Evolutionary conservation across 1,140 invertebrate species (phyloP).

Genomic region (Camponotus pennsylvanicus): DNA sequence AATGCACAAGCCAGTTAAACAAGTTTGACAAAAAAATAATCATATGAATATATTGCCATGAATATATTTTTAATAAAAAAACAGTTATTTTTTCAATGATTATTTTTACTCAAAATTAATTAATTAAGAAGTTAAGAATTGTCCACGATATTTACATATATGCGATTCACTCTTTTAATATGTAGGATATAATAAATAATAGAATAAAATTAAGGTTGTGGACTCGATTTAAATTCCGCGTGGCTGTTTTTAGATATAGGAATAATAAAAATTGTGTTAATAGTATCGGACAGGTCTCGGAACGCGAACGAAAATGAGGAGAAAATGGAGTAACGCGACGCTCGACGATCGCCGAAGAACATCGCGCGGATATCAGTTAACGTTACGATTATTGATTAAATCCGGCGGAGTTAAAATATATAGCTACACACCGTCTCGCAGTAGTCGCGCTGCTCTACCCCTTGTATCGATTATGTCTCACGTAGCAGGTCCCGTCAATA

Average conservation of each 20-base stretch:
- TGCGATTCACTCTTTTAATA: not conserved
- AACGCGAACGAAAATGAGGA: constrained; percentile 24
- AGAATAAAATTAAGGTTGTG: not conserved
- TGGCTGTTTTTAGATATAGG: not conserved
- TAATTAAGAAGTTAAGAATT: not conserved
- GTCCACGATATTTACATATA: not conserved
- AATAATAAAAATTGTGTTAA: constrained; percentile 47
- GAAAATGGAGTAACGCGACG: constrained; percentile 15
- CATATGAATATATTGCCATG: not conserved
- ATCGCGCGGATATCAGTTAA: constrained; percentile 57
- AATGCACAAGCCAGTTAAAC: not conserved
- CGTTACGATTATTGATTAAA: constrained; percentile 67
- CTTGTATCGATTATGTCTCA: constrained; percentile 69
- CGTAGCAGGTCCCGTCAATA: constrained; percentile 60
- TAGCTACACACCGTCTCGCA: constrained; percentile 61
- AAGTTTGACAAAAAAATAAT: not conserved
- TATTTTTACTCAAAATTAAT: not conserved
- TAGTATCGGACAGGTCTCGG: not conserved
- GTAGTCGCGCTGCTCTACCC: constrained; percentile 60
- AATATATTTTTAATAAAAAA: constrained; percentile 11
- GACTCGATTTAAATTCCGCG: not conserved
- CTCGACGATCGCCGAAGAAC: constrained; percentile 30
- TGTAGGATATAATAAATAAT: not conserved
- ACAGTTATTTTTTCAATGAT: not conserved
- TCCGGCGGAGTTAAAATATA: constrained; percentile 64